Evolutionary conservation across 2,888 invertebrate species (phyloP), one percentile per base, ranked within the genome.

Genomic region (Acleris laterana): DNA sequence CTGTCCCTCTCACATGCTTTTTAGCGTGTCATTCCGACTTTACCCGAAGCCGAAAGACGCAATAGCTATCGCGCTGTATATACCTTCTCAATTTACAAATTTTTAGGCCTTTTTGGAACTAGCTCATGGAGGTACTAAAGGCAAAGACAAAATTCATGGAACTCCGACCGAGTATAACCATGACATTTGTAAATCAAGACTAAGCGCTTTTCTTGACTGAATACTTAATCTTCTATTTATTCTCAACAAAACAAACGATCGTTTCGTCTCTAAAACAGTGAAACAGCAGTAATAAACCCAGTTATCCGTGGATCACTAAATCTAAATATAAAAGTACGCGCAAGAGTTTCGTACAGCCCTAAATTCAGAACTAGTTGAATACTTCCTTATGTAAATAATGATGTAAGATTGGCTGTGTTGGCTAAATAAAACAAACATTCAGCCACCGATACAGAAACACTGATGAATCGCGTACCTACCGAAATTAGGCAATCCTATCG

Each of bases 371-470:
- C 70, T 72, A 76, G 74, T 74, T 76, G 78, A 76, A 81, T 77
- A 81, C 81, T 86, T 85, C 85, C 85, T 85, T 84, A 79, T 82
- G 85, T 88, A 88, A 87, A 88, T 84, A 87, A 83, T 88, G 86
- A 88, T 83, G 88, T 83, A 87, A 88, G 72, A 76, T 62, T 60
- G 74, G 60, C 57, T 53, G 65, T 57, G 58, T 66, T 63, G 62
- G 69, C 62, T 48, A 59, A 52, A 65, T 57, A 66, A 66, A 66
- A 62, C 66, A 66, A 66, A 66, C 66, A 62, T 56, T 46, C 61
- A 19, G 51, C 32, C 51, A 46, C 57, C 61, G 53, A 65, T 65
- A 65, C 55, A 62, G 56, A 57, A 56, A 62, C 56, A 46, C 46
- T 62, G 61, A 62, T 51, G 51, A 61, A 61, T 66, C 46, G 20